phyloP scores from a whole-genome alignment of 1,140 invertebrate genomes.

The Gyrodactylus bullatarudis region DNA sequence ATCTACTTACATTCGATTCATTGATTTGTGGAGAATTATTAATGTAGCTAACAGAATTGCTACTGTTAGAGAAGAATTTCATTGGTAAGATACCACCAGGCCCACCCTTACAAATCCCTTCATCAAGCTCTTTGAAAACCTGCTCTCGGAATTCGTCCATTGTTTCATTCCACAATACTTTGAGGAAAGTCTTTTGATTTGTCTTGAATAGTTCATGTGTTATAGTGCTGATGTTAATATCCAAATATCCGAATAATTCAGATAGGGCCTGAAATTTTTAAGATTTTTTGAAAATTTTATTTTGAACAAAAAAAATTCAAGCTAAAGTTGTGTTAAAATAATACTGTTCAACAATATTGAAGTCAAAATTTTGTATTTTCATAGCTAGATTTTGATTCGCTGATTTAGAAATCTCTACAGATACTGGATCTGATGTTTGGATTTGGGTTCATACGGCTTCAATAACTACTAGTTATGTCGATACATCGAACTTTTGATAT shows the following conservation, averaged over 20 bases:
- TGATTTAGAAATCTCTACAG: too few species aligned
- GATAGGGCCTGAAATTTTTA: neutral
- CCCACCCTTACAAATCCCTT: neutral
- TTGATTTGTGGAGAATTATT: neutral
- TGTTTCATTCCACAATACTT: neutral
- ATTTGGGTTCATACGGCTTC: too few species aligned
- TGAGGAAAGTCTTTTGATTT: neutral
- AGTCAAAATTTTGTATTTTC: too few species aligned
- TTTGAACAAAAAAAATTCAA: too few species aligned
- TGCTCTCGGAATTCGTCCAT: neutral
- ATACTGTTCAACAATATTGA: too few species aligned
- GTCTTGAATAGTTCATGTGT: neutral
- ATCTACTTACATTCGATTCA: neutral
- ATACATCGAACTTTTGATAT: too few species aligned
- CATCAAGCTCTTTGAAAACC: neutral
- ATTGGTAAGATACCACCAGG: neutral
- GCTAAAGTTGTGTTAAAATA: too few species aligned
- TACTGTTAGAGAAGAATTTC: neutral
- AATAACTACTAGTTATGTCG: too few species aligned
- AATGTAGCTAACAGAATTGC: neutral
- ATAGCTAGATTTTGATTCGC: too few species aligned
- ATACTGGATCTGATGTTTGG: too few species aligned
- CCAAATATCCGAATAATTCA: neutral
- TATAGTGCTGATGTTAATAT: neutral
- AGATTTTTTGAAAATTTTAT: too few species aligned